These are phyloP conservation scores for Tamias sibiricus DNA, from an alignment of 2,113 vertebrate species.

Conservation along the genomic window DNA sequence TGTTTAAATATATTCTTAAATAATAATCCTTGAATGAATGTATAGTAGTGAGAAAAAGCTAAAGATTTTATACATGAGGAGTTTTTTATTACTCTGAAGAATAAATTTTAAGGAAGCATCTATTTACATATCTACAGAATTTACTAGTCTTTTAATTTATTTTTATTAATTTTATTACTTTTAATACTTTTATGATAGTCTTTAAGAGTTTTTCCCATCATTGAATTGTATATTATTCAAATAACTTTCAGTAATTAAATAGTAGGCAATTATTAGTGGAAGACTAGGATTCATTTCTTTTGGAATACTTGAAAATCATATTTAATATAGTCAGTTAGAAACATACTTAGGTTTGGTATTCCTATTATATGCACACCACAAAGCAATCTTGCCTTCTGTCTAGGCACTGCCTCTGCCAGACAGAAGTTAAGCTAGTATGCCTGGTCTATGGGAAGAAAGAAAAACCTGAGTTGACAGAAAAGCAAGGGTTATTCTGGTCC, in stretches of 20 bases:
- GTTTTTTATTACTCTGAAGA: neutral
- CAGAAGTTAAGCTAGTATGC: neutral
- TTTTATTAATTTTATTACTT: too few species aligned
- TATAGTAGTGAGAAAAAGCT: neutral
- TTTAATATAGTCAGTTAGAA: neutral
- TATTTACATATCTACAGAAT: slow-evolving; percentile 19
- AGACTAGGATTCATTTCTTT: neutral
- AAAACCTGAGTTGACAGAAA: neutral
- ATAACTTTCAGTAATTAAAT: neutral
- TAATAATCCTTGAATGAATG: neutral
- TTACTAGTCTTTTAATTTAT: neutral
- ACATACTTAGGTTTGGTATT: neutral
- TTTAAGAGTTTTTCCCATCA: neutral
- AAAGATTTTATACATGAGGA: neutral
- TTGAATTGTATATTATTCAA: neutral
- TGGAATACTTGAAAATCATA: neutral
- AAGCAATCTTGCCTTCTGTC: neutral
- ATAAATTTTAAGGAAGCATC: neutral
- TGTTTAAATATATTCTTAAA: slow-evolving; percentile 6
- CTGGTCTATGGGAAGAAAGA: neutral
- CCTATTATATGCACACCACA: neutral
- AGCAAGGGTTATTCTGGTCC: neutral
- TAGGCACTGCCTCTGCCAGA: neutral
- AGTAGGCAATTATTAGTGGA: neutral
- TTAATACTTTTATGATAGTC: too few species aligned